Percentiles rank a stretch among this genome's conserved stretches.
phyloP scores from a whole-genome alignment of 1,140 invertebrate genomes.

The Lepidurus arcticus region DNA sequence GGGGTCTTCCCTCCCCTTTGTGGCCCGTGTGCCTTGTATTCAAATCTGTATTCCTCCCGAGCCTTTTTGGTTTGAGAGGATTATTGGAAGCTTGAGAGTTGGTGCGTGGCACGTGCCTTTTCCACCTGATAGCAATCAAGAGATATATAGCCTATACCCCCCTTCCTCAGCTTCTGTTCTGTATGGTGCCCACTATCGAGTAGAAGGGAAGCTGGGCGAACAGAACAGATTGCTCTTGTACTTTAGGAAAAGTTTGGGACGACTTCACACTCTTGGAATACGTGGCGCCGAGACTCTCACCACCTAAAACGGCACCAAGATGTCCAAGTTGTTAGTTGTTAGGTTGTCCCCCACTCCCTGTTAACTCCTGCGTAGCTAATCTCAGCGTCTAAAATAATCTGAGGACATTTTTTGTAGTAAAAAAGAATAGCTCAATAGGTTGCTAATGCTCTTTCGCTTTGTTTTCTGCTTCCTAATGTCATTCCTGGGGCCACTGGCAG shows the following conservation, averaged over 20 bases:
- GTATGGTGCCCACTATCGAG: neutral
- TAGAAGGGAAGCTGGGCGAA: too few species aligned
- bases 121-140: neutral
- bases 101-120: slow-evolving; percentile 16
- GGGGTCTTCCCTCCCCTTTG: neutral
- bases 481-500: neutral
- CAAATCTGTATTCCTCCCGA: neutral
- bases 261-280: neutral
- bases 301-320: neutral
- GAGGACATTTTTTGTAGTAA: neutral
- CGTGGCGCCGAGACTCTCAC: neutral
- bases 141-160: neutral
- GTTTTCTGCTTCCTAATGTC: neutral
- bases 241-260: neutral
- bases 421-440: neutral
- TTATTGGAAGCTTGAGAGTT: slow-evolving; percentile 2
- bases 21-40: neutral
- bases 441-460: neutral
- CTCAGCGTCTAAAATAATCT: neutral
- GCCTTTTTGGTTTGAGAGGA: slow-evolving; percentile 13
- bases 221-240: neutral
- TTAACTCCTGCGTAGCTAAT: neutral
- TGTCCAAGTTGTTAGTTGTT: slow-evolving; percentile 4
- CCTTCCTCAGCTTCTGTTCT: neutral
- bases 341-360: neutral